Base-by-base conservation (phyloP, 2,797 vertebrate genomes). In the Syngnathus acus region DNA sequence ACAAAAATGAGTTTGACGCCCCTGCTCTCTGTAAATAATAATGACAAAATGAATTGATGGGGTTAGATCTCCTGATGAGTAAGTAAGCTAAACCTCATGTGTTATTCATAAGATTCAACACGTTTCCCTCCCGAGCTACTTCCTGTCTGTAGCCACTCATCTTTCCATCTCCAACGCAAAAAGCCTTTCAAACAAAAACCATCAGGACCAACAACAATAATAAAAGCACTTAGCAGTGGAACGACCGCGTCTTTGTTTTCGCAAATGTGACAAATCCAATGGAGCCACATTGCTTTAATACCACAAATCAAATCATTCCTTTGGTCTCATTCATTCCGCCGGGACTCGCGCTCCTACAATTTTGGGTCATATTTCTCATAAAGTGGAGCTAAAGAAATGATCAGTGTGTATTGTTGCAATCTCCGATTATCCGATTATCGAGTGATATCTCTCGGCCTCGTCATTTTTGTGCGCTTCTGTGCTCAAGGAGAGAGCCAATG, bases 81-180 rank as follows among this genome's bases (percentile, higher is more conserved):
- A 82, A 84, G 74, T 84, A 78, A 62, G 77, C 76, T 69, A 79
- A 71, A 68, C 38, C 76, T 87, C 79, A 87, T 90, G 72, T 70
- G 77, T 88, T 89, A 89, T 90, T 89, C 77, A 90, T 87, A 64
- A 78, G 72, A 81, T 80, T 79, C 84, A 86, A 89, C 86, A 86
- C 84, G 43, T 82, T 76, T 84, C 68, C 81, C 74, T 66, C 72
- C 79, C 70, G 75, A 64, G 6, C 67, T 66, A 66, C 81, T 85
- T 86, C 84, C 85, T 87, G 82, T 55, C 74, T 69, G 40, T 47
- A 74, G 80, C 71, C 6, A 21, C 79, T 81, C 71, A 74, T 86
- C 73, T 89, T 89, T 88, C 88, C 89, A 90, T 90, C 77, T 87
- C 80, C 80, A 83, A 77, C 75, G 77, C 74, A 86, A 86, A 89